Conservation (phyloP, 1,140 invertebrate species). For the Varroa destructor region DNA sequence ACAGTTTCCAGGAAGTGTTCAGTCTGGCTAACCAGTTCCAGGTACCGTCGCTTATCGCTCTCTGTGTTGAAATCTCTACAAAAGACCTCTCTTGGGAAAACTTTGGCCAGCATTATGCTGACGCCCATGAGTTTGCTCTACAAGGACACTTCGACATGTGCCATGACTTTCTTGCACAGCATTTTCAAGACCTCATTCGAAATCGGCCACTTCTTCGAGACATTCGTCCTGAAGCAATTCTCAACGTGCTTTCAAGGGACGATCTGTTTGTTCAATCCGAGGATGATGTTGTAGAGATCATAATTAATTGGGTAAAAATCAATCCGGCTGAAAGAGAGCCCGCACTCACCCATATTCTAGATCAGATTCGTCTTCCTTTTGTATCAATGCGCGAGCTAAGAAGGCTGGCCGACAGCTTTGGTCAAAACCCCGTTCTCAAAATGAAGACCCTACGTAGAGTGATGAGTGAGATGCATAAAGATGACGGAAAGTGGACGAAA, state of each 20-base stretch:
- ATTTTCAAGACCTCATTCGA: constrained; percentile 8
- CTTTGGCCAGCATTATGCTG: constrained; percentile 9
- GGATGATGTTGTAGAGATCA: constrained; percentile 20
- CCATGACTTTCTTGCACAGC: constrained; percentile 11
- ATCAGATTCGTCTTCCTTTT: constrained; percentile 17
- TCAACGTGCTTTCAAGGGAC: constrained; percentile 6
- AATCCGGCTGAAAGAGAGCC: constrained; percentile 19
- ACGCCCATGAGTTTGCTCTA: not conserved
- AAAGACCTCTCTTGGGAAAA: constrained; percentile 1
- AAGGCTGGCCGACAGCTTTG: constrained; percentile 7
- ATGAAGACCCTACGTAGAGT: constrained; percentile 20
- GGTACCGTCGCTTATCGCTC: not conserved
- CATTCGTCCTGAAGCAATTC: constrained; percentile 6
- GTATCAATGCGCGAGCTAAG: constrained; percentile 18
- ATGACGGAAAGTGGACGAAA: not conserved
- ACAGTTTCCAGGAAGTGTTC: constrained; percentile 11
- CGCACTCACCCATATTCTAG: constrained; percentile 19
- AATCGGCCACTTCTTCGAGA: constrained; percentile 2
- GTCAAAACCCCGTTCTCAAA: constrained; percentile 7
- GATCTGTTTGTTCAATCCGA: constrained; percentile 1
- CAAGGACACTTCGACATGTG: constrained; percentile 16
- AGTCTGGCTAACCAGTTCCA: constrained; percentile 19
- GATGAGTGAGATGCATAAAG: constrained; percentile 10
- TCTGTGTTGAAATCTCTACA: constrained; percentile 3
- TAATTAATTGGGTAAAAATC: constrained; percentile 17